A percentile compares a stretch with the other conserved stretches of the same genome.
Evolutionary conservation across 2,888 invertebrate species (phyloP).

Genomic region (Brachyptera risi): DNA sequence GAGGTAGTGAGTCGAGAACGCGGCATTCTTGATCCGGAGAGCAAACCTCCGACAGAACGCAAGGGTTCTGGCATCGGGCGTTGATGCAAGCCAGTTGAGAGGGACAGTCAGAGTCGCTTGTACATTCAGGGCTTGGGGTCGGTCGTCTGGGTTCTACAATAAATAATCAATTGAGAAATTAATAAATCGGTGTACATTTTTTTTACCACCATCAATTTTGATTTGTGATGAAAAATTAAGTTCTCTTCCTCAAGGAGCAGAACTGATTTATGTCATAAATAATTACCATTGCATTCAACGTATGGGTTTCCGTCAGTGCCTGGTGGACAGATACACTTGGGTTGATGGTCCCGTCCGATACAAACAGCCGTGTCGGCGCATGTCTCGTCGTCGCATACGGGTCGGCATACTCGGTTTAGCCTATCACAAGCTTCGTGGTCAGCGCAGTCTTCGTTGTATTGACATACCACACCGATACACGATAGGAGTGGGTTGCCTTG

Average conservation of each 20-base stretch:
- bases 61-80: slow-evolving; percentile 71
- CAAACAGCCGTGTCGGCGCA: slow-evolving; percentile 79
- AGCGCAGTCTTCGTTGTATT: slow-evolving; percentile 85
- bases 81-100: slow-evolving; percentile 73
- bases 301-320: slow-evolving; percentile 79
- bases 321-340: slow-evolving; percentile 69
- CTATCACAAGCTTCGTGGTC: slow-evolving; percentile 80
- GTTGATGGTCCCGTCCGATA: slow-evolving; percentile 67
- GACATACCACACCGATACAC: slow-evolving; percentile 78
- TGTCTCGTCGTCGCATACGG: slow-evolving; percentile 75
- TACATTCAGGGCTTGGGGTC: slow-evolving; percentile 58
- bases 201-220: neutral
- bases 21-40: slow-evolving; percentile 72
- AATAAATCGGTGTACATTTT: neutral
- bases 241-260: neutral
- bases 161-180: neutral
- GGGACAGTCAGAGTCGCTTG: slow-evolving; percentile 71
- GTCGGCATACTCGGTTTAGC: slow-evolving; percentile 75
- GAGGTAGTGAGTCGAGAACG: slow-evolving; percentile 71
- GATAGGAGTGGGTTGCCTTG: slow-evolving; percentile 78
- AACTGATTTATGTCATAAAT: no score
- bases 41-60: slow-evolving; percentile 63
- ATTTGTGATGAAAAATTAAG: neutral
- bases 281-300: slow-evolving; percentile 56
- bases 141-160: slow-evolving; percentile 37